Evolutionary conservation across 2,113 vertebrate species (phyloP), one percentile per base, ranked within the genome.

Genomic region (Eonycteris spelaea): DNA sequence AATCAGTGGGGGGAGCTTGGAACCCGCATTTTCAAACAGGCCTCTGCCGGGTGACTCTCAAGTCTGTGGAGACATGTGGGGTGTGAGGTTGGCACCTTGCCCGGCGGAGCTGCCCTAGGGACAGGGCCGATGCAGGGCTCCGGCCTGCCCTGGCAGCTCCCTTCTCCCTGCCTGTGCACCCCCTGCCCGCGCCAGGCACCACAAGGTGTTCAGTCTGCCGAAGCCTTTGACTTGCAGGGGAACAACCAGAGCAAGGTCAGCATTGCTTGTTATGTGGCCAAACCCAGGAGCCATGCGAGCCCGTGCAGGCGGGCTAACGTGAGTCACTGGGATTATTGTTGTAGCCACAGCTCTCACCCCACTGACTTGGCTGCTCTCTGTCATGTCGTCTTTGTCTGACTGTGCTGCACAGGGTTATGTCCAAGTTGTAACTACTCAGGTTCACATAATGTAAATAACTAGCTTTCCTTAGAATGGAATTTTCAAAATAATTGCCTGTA

Each of bases 171-270:
- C 38, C 59, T 26, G 33, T 30, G 12, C 24, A 0, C 7, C 26
- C n/a, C 21, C 15, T 74, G 9, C 67, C 88, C 73, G 24, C 13
- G 35, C 67, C 86, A 99, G 99, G 98, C 99, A 99, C 98, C 98
- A 99, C 63, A 99, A 99, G 99, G 98, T 99, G 24, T 97, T 99
- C 89, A 98, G 99, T 97, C 99, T 99, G 99, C 98, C 0, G 99
- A 99, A 98, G 99, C 99, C 12, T 99, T 99, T 95, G 99, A 99
- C 97, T 97, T 99, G 97, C 48, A 99, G 73, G 98, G 99, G 94
- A 99, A 99, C 98, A 99, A 98, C 97, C 98, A 98, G 14, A 99
- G 99, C 16, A 97, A 99, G 87, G 97, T 99, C 97, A 99, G 99
- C 97, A 99, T 0, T 12, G 48, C 48, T 9, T 14, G 48, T 14